phyloP scores from a whole-genome alignment of 2,888 invertebrate genomes.

The Drosophila helvetica region DNA sequence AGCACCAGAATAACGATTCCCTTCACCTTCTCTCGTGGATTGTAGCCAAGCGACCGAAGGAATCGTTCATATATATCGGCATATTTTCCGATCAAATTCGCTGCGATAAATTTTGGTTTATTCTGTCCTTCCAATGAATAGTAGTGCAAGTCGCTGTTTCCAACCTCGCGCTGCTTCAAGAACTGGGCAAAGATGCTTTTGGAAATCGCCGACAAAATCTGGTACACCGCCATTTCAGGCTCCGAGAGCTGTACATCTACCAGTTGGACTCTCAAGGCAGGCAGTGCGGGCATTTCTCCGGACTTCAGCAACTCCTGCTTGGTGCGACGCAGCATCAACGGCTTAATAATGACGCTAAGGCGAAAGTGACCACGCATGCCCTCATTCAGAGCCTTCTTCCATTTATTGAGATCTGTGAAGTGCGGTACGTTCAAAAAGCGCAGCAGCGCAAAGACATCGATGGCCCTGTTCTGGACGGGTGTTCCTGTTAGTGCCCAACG shows the following conservation, averaged over 20 bases:
- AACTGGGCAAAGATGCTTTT: conserved; percentile 90
- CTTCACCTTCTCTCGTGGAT: conserved; percentile 84
- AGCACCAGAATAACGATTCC: conserved; percentile 92
- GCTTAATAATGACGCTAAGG: conserved; percentile 91
- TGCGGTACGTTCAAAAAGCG: conserved; percentile 94
- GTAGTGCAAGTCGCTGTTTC: conserved; percentile 83
- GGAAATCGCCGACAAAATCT: conserved; percentile 89
- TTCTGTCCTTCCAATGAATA: not conserved
- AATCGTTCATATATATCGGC: conserved; percentile 87
- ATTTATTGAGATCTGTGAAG: conserved; percentile 93
- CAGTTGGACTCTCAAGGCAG: conserved; percentile 86
- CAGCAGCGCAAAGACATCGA: conserved; percentile 90
- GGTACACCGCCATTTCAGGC: conserved; percentile 90
- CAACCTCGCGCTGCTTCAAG: conserved; percentile 89
- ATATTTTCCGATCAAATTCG: too few species aligned
- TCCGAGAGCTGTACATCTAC: conserved; percentile 87
- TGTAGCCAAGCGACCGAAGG: conserved; percentile 85
- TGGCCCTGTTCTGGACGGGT: conserved; percentile 96
- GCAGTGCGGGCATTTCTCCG: conserved; percentile 87
- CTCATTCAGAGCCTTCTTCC: conserved; percentile 96
- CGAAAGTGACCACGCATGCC: conserved; percentile 90
- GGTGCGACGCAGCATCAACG: conserved; percentile 93
- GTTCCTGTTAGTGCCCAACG: conserved; percentile 96
- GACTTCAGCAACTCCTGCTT: conserved; percentile 90
- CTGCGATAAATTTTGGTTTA: conserved; percentile 16